These are phyloP conservation scores for Ectobius pallidus DNA, from an alignment of 2,888 invertebrate species.

Conservation along the genomic window DNA sequence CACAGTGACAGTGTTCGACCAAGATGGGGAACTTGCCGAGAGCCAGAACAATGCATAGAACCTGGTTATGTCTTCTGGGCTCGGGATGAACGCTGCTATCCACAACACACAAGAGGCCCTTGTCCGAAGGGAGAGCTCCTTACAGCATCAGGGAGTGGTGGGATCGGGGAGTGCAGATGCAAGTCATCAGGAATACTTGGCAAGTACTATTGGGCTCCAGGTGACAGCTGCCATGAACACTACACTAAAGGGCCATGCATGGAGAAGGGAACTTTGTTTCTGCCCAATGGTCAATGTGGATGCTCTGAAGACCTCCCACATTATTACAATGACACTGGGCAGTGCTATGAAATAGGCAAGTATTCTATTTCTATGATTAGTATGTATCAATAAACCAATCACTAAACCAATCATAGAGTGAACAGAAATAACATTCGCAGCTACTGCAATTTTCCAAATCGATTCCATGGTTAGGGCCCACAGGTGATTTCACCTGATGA, in stretches of 20 bases:
- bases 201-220: conserved; percentile 64
- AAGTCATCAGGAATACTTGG: conserved; percentile 58
- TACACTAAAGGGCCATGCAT: conserved; percentile 82
- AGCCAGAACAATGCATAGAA: conserved; percentile 67
- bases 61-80: conserved; percentile 78
- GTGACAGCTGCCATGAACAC: conserved; percentile 78
- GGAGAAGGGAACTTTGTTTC: conserved; percentile 74
- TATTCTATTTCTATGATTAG: not conserved
- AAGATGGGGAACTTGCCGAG: conserved; percentile 76
- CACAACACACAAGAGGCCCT: conserved; percentile 72
- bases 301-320: conserved; percentile 75
- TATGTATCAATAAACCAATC: not conserved
- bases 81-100: conserved; percentile 75
- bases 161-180: conserved; percentile 63
- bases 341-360: conserved; percentile 79
- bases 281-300: conserved; percentile 76
- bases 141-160: not conserved
- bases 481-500: too few species aligned
- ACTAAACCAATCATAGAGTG: not conserved
- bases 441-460: too few species aligned
- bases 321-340: conserved; percentile 69
- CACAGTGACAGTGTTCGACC: not conserved
- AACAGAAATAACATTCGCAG: not conserved
- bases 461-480: too few species aligned
- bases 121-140: conserved; percentile 77